These are phyloP conservation scores for Galeopterus variegatus DNA, from an alignment of 2,113 vertebrate species.

Conservation along the genomic window DNA sequence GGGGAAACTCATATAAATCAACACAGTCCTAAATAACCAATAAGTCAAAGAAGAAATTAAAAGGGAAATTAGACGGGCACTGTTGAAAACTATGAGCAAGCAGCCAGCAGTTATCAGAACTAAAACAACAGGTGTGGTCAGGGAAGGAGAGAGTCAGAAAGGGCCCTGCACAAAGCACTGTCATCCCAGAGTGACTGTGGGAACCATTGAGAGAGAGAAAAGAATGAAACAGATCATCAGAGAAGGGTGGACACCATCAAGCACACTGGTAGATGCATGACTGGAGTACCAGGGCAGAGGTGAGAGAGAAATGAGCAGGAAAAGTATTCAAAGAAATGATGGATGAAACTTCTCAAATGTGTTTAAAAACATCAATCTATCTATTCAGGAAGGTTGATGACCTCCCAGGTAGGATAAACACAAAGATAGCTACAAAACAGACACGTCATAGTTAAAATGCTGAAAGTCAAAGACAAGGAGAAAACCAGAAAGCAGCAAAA, in stretches of 20 bases:
- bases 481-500: not conserved
- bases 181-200: not conserved
- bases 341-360: no score
- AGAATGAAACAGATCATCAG: not conserved
- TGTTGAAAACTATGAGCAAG: not conserved
- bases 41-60: not conserved
- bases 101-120: not conserved
- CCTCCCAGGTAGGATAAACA: not conserved
- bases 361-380: not conserved
- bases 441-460: not conserved
- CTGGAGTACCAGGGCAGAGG: not conserved
- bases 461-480: not conserved
- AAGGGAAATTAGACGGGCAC: not conserved
- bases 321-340: no score
- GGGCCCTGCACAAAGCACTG: not conserved
- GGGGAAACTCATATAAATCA: not conserved
- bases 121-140: no score
- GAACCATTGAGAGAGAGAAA: not conserved
- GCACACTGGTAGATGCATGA: accelerated
- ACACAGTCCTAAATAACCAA: not conserved
- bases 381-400: not conserved
- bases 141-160: not conserved
- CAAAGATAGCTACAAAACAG: not conserved
- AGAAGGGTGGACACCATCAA: not conserved
- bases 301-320: not conserved